phyloP scores from a whole-genome alignment of 23 tunicate species.

The Botrylloides violaceus region DNA sequence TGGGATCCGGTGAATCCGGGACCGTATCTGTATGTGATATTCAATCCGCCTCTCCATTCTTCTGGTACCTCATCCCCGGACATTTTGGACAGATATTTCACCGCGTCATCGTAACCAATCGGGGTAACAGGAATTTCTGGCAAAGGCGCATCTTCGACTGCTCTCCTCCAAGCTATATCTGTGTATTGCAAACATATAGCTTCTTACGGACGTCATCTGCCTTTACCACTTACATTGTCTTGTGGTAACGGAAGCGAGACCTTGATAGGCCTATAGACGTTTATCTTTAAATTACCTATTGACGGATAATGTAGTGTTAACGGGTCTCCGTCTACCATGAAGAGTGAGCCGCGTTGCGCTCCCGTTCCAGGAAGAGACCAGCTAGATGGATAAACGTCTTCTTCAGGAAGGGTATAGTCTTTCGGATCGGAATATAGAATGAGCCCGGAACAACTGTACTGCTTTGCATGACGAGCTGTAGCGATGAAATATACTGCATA shows the following conservation, averaged over 20 bases:
- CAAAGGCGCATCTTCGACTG: conserved; percentile 12
- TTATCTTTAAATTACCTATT: conserved; percentile 27
- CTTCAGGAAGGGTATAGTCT: conserved; percentile 61
- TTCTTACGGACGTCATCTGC: background rate
- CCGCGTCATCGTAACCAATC: conserved; percentile 62
- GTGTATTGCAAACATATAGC: no score
- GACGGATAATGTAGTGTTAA: conserved; percentile 57
- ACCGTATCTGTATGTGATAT: conserved; percentile 79
- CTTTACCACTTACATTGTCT: no score
- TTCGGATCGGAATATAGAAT: conserved; percentile 61
- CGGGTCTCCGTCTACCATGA: conserved; percentile 43
- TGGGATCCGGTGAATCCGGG: conserved; percentile 41
- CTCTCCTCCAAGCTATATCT: conserved; percentile 40
- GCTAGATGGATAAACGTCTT: conserved; percentile 43
- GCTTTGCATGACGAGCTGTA: conserved; percentile 45
- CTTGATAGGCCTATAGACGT: no score
- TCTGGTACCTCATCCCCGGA: conserved; percentile 46
- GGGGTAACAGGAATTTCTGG: conserved; percentile 81
- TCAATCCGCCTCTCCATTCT: conserved; percentile 60
- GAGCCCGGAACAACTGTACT: conserved; percentile 57
- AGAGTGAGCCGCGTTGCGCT: conserved; percentile 51
- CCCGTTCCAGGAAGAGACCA: conserved; percentile 64
- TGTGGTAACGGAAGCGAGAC: no score
- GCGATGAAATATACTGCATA: background rate
- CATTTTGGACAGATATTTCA: conserved; percentile 45